Conservation (phyloP, 2,888 invertebrate species). For the Acanthoscelides obtectus region DNA sequence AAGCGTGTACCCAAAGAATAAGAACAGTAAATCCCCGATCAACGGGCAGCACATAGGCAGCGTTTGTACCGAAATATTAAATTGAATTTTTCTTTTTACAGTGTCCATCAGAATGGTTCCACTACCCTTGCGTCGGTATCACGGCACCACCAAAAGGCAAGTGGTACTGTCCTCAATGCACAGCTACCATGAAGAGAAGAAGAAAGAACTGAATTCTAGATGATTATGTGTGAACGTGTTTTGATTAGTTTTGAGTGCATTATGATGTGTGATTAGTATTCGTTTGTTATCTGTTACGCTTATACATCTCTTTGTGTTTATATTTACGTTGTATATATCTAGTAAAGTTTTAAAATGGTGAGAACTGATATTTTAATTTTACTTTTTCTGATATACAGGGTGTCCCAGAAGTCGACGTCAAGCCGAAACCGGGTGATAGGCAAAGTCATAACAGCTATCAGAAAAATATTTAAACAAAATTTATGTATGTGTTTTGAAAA, state of each 20-base stretch:
- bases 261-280: not conserved
- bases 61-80: no score
- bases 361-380: not conserved
- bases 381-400: no score
- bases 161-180: constrained; percentile 98
- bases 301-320: not conserved
- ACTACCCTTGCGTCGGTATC: constrained; percentile 96
- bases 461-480: no score
- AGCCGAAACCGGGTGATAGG: no score
- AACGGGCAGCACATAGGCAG: no score
- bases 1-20: no score
- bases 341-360: not conserved
- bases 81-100: constrained; percentile 51
- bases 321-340: not conserved
- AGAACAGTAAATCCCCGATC: no score
- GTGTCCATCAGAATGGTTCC: constrained; percentile 99
- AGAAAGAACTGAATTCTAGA: constrained; percentile 61
- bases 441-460: no score
- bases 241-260: not conserved
- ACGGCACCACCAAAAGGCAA: constrained; percentile 95
- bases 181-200: constrained; percentile 78
- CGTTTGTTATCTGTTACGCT: not conserved
- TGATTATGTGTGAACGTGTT: not conserved
- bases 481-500: no score
- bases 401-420: no score